Percentiles rank a stretch among this genome's conserved stretches.
phyloP scores from a whole-genome alignment of 92 coral and sea anemone species.

The Epizoanthus stellaris region DNA sequence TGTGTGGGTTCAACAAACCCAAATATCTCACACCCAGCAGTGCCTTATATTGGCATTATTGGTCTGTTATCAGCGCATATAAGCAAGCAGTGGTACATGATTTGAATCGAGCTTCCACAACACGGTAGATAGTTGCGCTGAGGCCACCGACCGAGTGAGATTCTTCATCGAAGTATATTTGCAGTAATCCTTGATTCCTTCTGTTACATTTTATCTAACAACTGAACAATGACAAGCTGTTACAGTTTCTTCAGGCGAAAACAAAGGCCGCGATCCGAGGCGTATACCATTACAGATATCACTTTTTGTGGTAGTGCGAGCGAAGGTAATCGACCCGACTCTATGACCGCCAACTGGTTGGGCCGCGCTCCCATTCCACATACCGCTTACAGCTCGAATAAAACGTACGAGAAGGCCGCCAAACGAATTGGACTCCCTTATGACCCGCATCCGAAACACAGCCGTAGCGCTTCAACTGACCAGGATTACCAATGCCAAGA shows the following conservation, averaged over 20 bases:
- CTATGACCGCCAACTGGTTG: constrained; percentile 29
- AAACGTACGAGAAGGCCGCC: not conserved
- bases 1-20: too few relatives aligned
- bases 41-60: too few relatives aligned
- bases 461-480: not conserved
- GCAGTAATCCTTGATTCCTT: too few relatives aligned
- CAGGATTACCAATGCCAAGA: not conserved
- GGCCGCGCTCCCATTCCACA: constrained; percentile 1
- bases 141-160: too few relatives aligned
- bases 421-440: not conserved
- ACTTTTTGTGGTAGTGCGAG: not conserved
- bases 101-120: too few relatives aligned
- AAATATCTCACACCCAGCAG: too few relatives aligned
- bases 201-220: not conserved
- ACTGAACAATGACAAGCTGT: constrained; percentile 15
- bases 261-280: not conserved
- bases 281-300: constrained; percentile 2
- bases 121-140: too few relatives aligned
- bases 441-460: not conserved
- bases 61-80: too few relatives aligned
- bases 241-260: constrained; percentile 21
- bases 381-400: not conserved
- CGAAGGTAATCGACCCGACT: not conserved
- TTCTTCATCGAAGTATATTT: too few relatives aligned
- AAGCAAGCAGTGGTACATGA: too few relatives aligned